Base-by-base conservation (phyloP, 2,113 vertebrate genomes). In the Menidia beryllina region DNA sequence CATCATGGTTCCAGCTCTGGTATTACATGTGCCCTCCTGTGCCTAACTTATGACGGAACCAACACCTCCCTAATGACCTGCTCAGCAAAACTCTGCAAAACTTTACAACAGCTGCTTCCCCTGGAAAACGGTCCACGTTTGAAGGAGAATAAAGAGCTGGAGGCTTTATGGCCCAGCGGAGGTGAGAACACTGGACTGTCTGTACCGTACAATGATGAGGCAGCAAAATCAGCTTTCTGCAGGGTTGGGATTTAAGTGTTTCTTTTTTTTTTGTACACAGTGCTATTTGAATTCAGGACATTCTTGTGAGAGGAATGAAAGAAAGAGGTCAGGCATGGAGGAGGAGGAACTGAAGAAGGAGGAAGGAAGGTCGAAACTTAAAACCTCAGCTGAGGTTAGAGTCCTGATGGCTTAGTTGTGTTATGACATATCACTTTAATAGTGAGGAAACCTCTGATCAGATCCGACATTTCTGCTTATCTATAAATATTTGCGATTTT, bases 221-320 rank as follows among this genome's bases (percentile, higher is more conserved):
- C 85, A 82, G 89, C 87, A 86, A 79, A 89, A 90, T 82, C 80
- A 79, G 65, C 76, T 60, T 50, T 1, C 25, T 86, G 82, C 86
- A 81, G 77, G 57, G 84, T 83, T 43, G 69, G 82, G 77, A 72
- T 68, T 86, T 89, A 83, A 80, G 75, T 79, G 81, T 56, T 55
- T 84, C 85, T 76, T 59, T 41, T 41, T 41, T 41, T 41, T 41
- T 43, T 41, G 13, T 41, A 41, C 4, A 79, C 69, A 69, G 50
- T 47, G 53, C 30, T 15, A 19, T 76, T 60, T 71, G 68, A 86
- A 86, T 82, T 77, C 66, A 74, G 49, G 41, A 71, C 64, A 68
- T 76, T 78, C 52, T 67, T 59, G 15, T 52, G 53, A 49, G 43
- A 34, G 41, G 25, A 59, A 34, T 13, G 14, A 30, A 13, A 24